A percentile compares a stretch with the other conserved stretches of the same genome.
These are phyloP conservation scores for Villa cingulata DNA, from an alignment of 2,888 invertebrate species.

Conservation along the genomic window DNA sequence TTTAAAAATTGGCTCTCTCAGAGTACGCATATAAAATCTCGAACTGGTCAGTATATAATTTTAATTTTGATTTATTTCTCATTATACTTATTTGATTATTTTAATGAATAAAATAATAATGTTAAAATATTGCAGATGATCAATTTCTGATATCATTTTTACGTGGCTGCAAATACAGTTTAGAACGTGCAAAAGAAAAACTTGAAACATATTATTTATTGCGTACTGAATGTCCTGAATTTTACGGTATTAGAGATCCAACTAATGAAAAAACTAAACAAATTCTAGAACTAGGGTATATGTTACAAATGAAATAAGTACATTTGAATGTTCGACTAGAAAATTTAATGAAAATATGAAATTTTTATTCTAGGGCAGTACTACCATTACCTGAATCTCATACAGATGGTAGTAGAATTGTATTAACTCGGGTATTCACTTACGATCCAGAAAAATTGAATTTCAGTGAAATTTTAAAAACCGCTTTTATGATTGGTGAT, in stretches of 20 bases:
- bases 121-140: conserved; percentile 37
- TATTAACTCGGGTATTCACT: neutral
- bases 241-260: conserved; percentile 35
- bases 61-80: too few species aligned
- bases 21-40: conserved; percentile 42
- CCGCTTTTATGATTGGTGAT: conserved; percentile 24
- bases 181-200: conserved; percentile 48
- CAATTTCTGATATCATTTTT: conserved; percentile 49
- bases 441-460: conserved; percentile 1
- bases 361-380: conserved; percentile 28
- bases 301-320: neutral
- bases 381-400: conserved; percentile 32
- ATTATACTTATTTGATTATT: neutral
- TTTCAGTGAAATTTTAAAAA: conserved; percentile 4
- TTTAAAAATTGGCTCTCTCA: conserved; percentile 44
- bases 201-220: conserved; percentile 45
- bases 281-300: conserved; percentile 31
- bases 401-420: conserved; percentile 27
- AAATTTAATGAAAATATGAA: neutral
- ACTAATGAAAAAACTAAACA: conserved; percentile 20
- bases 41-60: conserved; percentile 37
- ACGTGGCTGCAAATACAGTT: conserved; percentile 50
- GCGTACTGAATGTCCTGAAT: conserved; percentile 40
- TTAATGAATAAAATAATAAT: conserved; percentile 1
- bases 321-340: neutral